Evolutionary conservation across 2,113 vertebrate genomes (phyloP), one percentile per base, ranked within the genome.

Genomic region (Rhegmatorhina hoffmannsi): DNA sequence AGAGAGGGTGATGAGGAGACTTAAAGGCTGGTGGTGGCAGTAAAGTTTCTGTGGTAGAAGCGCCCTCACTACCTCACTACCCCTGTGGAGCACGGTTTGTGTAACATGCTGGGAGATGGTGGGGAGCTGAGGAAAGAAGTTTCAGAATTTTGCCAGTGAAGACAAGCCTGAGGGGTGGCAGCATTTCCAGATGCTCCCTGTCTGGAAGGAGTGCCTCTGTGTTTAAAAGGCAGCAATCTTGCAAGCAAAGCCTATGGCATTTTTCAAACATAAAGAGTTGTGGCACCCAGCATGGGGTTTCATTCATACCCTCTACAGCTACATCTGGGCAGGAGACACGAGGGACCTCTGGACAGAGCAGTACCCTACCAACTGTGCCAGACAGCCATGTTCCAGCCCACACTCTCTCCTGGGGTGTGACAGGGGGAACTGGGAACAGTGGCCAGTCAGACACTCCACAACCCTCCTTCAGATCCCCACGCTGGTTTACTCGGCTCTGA

Each of bases 301-400:
- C 1, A 1, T 52, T 58, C 11, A 8, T 33, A 52, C 36, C 5
- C 31, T 50, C 47, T 66, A 38, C 34, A 67, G 23, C 18, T 33
- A 18, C 6, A 29, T 26, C 34, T 23, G 28, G 53, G 20, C 1
- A 0, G 36, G 28, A 59, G 16, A 53, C 7, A 25, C 6, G 21
- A 49, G 26, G 11, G 34, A 15, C 5, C n/a, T 44, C 18, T 12
- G 29, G 25, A 13, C 21, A 53, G 25, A 11, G 17, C 1, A 2
- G 16, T 34, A 38, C 19, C 28, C 34, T 43, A 6, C 21, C 28
- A 28, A 21, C 56, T 55, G 1, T 7, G 9, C 46, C 3, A 2
- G 21, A n/a, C 44, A 46, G 44, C 25, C 0, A 0, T 47, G 56
- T 29, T 43, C 36, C 69, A 40, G 12, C 26, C 25, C 5, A 1